A percentile compares a stretch with the other conserved stretches of the same genome.
phyloP scores from a whole-genome alignment of 2,113 vertebrate genomes.

The Oplegnathus fasciatus region DNA sequence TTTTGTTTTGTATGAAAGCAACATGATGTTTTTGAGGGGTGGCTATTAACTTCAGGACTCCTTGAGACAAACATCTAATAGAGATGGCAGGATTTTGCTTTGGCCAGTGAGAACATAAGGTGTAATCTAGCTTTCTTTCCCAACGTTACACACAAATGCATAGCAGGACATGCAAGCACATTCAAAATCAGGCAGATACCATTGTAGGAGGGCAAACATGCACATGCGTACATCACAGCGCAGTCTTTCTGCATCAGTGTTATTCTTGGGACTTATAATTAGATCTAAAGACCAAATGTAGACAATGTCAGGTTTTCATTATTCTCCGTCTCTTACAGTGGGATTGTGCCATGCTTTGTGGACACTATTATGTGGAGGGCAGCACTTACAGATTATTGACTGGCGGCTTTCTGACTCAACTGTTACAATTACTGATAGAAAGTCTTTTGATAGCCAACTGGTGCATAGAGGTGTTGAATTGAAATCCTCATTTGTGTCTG shows the following conservation, averaged over 20 bases:
- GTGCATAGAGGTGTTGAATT: slow-evolving; percentile 14
- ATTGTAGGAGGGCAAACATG: slow-evolving; percentile 71
- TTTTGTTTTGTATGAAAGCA: slow-evolving; percentile 39
- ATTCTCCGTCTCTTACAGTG: background rate
- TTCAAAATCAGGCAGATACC: slow-evolving; percentile 77
- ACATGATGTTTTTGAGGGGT: slow-evolving; percentile 16
- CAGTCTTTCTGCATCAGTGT: slow-evolving; percentile 92
- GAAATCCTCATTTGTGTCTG: slow-evolving; percentile 3
- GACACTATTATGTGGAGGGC: slow-evolving; percentile 20
- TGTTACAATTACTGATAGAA: slow-evolving; percentile 7
- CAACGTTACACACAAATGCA: slow-evolving; percentile 83
- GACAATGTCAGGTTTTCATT: slow-evolving; percentile 5
- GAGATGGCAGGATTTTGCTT: slow-evolving; percentile 77
- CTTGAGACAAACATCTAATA: slow-evolving; percentile 80
- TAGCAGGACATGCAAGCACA: slow-evolving; percentile 85
- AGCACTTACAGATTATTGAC: slow-evolving; percentile 23
- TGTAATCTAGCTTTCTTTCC: slow-evolving; percentile 89
- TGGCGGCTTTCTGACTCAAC: slow-evolving; percentile 18
- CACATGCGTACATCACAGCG: slow-evolving; percentile 82
- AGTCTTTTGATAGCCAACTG: slow-evolving; percentile 34
- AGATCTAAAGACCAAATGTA: background rate
- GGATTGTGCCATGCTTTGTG: slow-evolving; percentile 40
- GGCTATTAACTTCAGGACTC: slow-evolving; percentile 59
- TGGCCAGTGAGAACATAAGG: slow-evolving; percentile 81
- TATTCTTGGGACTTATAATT: slow-evolving; percentile 3